phyloP scores from a whole-genome alignment of 2,797 vertebrate genomes.

The Thamnophis elegans region DNA sequence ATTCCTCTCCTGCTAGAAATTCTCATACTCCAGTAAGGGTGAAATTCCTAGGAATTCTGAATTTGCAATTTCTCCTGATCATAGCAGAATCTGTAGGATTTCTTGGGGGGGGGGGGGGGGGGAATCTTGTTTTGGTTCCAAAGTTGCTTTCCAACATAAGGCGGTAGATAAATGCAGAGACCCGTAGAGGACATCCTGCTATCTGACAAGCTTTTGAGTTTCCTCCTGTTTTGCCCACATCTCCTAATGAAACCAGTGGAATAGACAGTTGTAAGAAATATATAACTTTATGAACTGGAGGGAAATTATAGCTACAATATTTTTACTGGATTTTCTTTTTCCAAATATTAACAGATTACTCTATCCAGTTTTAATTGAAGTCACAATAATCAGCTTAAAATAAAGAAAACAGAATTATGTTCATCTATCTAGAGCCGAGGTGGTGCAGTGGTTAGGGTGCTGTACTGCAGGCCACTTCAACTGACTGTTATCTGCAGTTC shows the following conservation, averaged over 20 bases:
- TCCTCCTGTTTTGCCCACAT: slow-evolving; percentile 21
- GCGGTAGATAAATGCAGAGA: slow-evolving; percentile 40
- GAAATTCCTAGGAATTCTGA: slow-evolving; percentile 16
- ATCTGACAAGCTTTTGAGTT: not conserved
- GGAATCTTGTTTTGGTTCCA: slow-evolving; percentile 23
- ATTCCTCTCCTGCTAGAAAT: slow-evolving; percentile 56
- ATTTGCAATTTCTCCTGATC: slow-evolving; percentile 52
- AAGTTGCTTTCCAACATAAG: slow-evolving; percentile 45
- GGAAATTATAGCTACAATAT: not conserved
- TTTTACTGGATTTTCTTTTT: not conserved
- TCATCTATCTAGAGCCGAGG: no score
- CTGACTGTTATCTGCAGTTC: no score
- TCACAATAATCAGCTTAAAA: not conserved
- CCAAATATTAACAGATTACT: not conserved
- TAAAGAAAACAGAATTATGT: not conserved
- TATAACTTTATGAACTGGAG: slow-evolving; percentile 26
- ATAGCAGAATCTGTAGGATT: slow-evolving; percentile 34
- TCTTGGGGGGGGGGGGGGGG: no score
- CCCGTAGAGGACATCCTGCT: not conserved
- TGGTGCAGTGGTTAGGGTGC: no score
- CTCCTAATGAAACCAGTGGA: slow-evolving; percentile 14
- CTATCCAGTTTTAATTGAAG: not conserved
- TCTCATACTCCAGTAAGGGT: slow-evolving; percentile 38
- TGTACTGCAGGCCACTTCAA: no score
- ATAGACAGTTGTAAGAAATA: slow-evolving; percentile 35